Evolutionary conservation across 2,888 invertebrate species (phyloP), one percentile per base, ranked within the genome.

Genomic region (Oxystoma pomonae): DNA sequence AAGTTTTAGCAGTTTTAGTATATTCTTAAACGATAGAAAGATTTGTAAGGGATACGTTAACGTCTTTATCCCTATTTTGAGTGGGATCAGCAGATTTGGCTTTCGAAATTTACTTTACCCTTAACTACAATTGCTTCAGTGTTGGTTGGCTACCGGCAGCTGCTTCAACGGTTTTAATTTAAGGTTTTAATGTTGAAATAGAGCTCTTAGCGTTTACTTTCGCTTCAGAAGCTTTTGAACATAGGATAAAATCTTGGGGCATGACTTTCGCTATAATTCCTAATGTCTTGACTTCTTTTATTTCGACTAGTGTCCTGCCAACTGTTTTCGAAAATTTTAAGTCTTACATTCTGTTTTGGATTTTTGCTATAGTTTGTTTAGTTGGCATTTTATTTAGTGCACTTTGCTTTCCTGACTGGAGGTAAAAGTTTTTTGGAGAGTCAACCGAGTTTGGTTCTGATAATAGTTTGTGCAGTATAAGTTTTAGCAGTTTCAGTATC

Each of bases 181-280:
- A 87, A 61, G 85, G 87, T 0, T 92, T 90, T 80, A 88, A 90
- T 67, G 1, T 73, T 81, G 85, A 87, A 0, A 85, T 89, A 60
- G 91, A 94, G 1, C 89, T 91, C 0, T 76, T 92, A 49, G 89
- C 91, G 0, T 91, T 91, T 91, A 88, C 91, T 0, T 86, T 92
- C 22, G 85, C 91, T 83, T 88, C 90, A 0, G 93, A 93, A 77
- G 84, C 93, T 78, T 88, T 94, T 77, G 87, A 94, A 20, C 81
- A 87, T 0, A 88, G 90, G 7, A 16, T 53, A 19, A 53, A 53
- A 53, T 16, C 53, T 3, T 53, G 53, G 53, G 53, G 53, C 68
- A 87, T 91, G 1, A 91, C 69, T 5, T 52, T 66, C 7, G 57
- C 60, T 7, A 60, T 67, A 12, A 57, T 50, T 7, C 12, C 59